phyloP scores from a whole-genome alignment of 2,888 invertebrate species.

The Nephrotoma guestfalica region DNA sequence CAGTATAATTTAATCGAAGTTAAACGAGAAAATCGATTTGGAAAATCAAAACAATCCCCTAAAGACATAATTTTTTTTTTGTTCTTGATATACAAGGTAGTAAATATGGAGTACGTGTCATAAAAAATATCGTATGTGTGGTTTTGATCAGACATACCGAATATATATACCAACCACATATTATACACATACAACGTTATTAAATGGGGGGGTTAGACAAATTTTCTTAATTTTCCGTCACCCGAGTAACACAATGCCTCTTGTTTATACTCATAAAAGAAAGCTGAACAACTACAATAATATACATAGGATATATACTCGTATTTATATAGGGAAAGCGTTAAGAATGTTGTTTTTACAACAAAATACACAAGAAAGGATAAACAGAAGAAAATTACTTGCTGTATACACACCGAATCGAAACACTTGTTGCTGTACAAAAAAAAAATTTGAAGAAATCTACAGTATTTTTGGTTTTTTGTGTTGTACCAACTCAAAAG shows the following conservation, averaged over 20 bases:
- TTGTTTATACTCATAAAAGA: background rate
- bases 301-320: no score
- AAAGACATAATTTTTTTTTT: background rate
- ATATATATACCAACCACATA: background rate
- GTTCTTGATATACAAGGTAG: background rate
- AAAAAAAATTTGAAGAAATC: background rate
- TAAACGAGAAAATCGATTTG: background rate
- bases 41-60: background rate
- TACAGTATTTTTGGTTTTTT: background rate
- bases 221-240: background rate
- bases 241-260: background rate
- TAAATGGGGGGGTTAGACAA: background rate
- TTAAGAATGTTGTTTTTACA: background rate
- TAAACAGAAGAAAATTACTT: background rate
- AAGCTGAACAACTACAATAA: no score
- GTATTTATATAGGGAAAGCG: background rate
- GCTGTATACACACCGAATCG: background rate
- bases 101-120: background rate
- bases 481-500: background rate
- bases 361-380: background rate
- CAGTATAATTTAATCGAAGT: background rate
- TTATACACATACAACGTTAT: background rate
- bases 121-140: background rate
- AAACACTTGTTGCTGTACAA: background rate
- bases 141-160: background rate